Percentiles rank a stretch among this genome's conserved stretches.
These are phyloP conservation scores for Xenentodon cancila DNA, from an alignment of 2,797 vertebrate species.

Conservation along the genomic window DNA sequence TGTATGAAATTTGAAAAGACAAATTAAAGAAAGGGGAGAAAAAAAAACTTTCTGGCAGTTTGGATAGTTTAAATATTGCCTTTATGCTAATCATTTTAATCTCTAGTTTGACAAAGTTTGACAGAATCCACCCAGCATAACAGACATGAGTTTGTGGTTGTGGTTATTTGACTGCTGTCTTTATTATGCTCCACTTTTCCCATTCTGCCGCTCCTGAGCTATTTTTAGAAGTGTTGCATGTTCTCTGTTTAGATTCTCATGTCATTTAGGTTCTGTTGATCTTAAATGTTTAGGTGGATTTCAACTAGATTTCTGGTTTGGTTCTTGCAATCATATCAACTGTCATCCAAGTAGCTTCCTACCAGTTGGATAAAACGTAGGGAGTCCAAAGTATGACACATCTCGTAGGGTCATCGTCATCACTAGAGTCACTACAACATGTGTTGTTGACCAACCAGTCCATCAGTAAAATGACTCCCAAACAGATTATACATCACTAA, in stretches of 20 bases:
- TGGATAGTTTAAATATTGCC: background rate
- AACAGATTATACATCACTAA: too few relatives aligned
- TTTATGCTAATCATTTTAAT: background rate
- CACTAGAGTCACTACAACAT: too few relatives aligned
- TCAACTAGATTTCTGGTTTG: too few relatives aligned
- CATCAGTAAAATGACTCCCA: background rate
- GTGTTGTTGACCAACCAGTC: slow-evolving; percentile 1
- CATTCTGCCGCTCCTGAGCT: background rate
- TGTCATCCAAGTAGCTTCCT: too few relatives aligned
- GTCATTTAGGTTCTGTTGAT: background rate
- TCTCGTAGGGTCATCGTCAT: background rate
- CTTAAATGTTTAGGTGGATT: background rate
- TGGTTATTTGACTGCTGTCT: slow-evolving; percentile 13
- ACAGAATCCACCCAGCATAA: slow-evolving; percentile 13
- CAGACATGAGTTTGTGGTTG: background rate
- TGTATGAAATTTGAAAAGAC: too few relatives aligned
- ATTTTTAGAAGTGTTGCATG: background rate
- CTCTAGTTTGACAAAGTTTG: background rate
- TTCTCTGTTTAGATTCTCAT: background rate
- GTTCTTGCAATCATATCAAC: too few relatives aligned
- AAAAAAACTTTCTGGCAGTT: too few relatives aligned
- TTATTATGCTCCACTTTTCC: too few relatives aligned
- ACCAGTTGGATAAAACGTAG: background rate
- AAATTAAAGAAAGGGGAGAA: too few relatives aligned
- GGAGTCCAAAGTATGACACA: too few relatives aligned